These are phyloP conservation scores for Clarias fuscus DNA, from an alignment of 2,797 vertebrate species.

Conservation along the genomic window DNA sequence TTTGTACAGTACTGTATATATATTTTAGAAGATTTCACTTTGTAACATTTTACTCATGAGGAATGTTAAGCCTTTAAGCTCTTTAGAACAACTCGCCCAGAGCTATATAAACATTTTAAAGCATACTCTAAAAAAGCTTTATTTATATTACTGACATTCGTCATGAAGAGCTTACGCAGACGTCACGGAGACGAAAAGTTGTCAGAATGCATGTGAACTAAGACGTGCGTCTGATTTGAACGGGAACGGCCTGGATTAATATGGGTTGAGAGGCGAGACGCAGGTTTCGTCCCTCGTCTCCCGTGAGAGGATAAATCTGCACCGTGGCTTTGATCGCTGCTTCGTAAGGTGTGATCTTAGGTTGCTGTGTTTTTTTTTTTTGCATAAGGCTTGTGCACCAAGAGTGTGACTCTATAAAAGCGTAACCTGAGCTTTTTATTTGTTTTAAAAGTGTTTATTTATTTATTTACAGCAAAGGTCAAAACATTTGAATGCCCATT, in stretches of 20 bases:
- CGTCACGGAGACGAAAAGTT: neutral
- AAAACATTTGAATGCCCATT: conserved; percentile 48
- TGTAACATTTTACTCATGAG: neutral
- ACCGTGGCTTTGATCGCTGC: conserved; percentile 66
- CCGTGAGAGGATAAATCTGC: conserved; percentile 57
- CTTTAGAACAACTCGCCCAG: neutral
- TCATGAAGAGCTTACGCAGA: neutral
- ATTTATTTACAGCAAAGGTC: conserved; percentile 45
- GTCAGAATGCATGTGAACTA: neutral
- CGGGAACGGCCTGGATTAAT: conserved; percentile 30
- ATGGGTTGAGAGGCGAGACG: conserved; percentile 41
- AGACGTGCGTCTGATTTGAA: conserved; percentile 29
- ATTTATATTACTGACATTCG: neutral
- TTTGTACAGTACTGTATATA: neutral
- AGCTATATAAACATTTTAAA: neutral
- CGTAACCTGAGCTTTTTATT: conserved; percentile 5
- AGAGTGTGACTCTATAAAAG: neutral
- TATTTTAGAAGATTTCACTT: neutral
- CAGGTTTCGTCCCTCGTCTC: conserved; percentile 44
- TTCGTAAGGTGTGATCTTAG: conserved; percentile 49
- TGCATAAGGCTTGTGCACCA: conserved; percentile 39
- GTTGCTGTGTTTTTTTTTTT: conserved; percentile 25
- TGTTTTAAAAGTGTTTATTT: neutral
- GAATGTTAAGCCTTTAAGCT: neutral
- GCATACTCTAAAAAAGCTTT: neutral